Conservation (phyloP, 2,113 vertebrate species). For the Corythaixoides concolor region DNA sequence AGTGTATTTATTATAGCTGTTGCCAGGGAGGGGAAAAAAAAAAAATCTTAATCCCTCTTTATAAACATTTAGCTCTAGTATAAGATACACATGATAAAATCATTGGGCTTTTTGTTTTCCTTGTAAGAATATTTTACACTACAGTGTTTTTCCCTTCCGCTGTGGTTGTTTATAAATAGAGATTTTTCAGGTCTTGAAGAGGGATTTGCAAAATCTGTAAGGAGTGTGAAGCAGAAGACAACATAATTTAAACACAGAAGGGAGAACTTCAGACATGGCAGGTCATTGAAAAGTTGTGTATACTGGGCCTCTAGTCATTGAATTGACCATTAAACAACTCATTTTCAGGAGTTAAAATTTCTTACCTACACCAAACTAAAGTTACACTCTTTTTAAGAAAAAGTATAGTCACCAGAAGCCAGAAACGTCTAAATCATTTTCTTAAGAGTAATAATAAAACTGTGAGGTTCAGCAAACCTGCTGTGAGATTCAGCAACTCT, state of each 20-base stretch:
- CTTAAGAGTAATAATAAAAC: neutral
- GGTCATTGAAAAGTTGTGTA: neutral
- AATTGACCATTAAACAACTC: neutral
- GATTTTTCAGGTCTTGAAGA: neutral
- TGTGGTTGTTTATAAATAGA: neutral
- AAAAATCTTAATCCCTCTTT: neutral
- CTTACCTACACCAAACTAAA: neutral
- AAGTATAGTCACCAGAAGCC: neutral
- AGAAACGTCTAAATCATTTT: neutral
- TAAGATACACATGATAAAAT: neutral
- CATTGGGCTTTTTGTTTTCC: neutral
- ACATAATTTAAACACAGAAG: accelerated
- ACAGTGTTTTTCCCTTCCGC: neutral
- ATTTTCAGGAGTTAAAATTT: neutral
- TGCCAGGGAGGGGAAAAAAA: neutral
- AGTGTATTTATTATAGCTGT: neutral
- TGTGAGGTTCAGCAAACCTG: neutral
- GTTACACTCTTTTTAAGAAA: neutral
- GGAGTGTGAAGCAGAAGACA: neutral
- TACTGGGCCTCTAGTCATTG: neutral
- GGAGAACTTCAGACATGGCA: neutral
- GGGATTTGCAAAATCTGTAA: neutral
- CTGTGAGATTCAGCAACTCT: neutral
- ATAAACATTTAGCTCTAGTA: neutral
- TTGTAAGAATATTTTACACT: neutral